Evolutionary conservation across 2,888 invertebrate species (phyloP).

Genomic region (Leptinotarsa haldemani): DNA sequence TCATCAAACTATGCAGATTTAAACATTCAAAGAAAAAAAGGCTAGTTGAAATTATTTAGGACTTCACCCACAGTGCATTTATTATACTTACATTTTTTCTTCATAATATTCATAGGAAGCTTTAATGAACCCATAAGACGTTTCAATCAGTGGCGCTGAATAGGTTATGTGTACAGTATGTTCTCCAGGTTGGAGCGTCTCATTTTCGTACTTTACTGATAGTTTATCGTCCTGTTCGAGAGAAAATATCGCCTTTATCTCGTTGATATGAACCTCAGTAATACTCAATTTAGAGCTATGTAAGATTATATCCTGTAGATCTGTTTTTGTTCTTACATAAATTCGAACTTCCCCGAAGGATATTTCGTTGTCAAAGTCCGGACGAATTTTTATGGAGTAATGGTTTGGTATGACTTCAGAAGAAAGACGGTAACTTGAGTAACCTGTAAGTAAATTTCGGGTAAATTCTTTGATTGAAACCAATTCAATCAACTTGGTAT

Average conservation of each 20-base stretch:
- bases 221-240: slow-evolving; percentile 46
- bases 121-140: slow-evolving; percentile 76
- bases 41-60: not conserved
- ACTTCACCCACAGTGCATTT: not conserved
- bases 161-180: slow-evolving; percentile 74
- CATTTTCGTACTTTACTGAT: slow-evolving; percentile 41
- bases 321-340: slow-evolving; percentile 37
- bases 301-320: slow-evolving; percentile 46
- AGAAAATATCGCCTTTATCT: slow-evolving; percentile 45
- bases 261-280: slow-evolving; percentile 39
- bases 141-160: slow-evolving; percentile 72
- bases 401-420: slow-evolving; percentile 46
- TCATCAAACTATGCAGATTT: too few species aligned
- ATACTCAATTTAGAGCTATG: slow-evolving; percentile 53
- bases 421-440: slow-evolving; percentile 30
- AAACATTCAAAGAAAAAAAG: too few species aligned
- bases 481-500: too few species aligned
- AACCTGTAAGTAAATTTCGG: not conserved
- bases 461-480: too few species aligned
- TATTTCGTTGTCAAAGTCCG: slow-evolving; percentile 47
- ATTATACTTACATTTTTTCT: slow-evolving; percentile 40
- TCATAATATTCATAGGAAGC: slow-evolving; percentile 38
- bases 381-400: slow-evolving; percentile 51
- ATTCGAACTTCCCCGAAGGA: slow-evolving; percentile 53
- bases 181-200: slow-evolving; percentile 56